phyloP scores from a whole-genome alignment of 2,888 invertebrate genomes.

The Rhagophthalmus giganteus region DNA sequence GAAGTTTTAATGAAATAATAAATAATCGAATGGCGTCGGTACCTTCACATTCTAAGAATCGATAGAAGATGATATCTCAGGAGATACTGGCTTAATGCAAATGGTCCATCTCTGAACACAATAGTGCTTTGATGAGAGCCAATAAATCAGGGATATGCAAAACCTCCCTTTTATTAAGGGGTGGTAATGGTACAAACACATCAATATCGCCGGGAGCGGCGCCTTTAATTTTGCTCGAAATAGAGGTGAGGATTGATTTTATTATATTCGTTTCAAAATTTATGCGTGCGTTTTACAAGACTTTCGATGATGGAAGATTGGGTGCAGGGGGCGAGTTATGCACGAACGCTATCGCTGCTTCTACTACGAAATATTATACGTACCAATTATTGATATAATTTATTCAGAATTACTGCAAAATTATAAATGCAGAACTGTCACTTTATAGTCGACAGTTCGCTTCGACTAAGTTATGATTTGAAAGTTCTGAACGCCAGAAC shows the following conservation, averaged over 20 bases:
- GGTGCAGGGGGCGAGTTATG: no score
- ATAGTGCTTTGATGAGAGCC: constrained; percentile 60
- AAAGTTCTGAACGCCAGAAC: constrained; percentile 32
- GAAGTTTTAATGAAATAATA: constrained; percentile 29
- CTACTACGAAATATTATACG: constrained; percentile 20
- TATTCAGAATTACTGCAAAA: constrained; percentile 36
- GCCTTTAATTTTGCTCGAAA: constrained; percentile 35
- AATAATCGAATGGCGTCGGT: constrained; percentile 30
- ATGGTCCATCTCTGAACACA: constrained; percentile 54
- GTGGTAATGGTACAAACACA: constrained; percentile 46
- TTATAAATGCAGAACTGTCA: constrained; percentile 38
- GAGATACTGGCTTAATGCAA: constrained; percentile 52
- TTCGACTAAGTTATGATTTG: constrained; percentile 35
- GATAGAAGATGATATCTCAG: constrained; percentile 34
- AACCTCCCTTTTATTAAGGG: constrained; percentile 53
- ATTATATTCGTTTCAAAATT: not conserved
- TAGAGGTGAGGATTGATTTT: constrained; percentile 27
- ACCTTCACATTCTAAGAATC: constrained; percentile 32
- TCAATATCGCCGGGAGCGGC: constrained; percentile 33
- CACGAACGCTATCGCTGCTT: no score
- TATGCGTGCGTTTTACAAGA: no score
- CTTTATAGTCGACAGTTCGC: constrained; percentile 35
- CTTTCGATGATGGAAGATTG: no score
- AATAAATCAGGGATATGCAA: constrained; percentile 61
- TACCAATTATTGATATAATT: constrained; percentile 36